Conservation (phyloP, 2,797 vertebrate genomes). For the Ambastaia sidthimunki region DNA sequence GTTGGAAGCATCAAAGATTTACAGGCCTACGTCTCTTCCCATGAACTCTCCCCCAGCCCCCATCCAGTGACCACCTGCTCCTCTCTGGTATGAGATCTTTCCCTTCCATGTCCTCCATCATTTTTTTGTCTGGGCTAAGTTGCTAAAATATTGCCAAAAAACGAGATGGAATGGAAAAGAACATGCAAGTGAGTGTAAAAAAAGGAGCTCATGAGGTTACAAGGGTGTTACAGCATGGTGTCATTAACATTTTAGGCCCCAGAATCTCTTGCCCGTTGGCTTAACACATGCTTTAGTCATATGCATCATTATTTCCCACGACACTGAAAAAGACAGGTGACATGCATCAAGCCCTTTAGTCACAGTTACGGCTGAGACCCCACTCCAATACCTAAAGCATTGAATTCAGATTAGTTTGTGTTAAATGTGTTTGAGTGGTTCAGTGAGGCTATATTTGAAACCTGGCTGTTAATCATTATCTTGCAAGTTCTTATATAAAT, state of each 20-base stretch:
- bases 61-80: slow-evolving; percentile 38
- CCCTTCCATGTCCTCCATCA: slow-evolving; percentile 27
- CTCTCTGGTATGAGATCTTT: slow-evolving; percentile 34
- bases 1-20: slow-evolving; percentile 79
- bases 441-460: background rate
- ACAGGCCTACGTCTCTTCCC: slow-evolving; percentile 61
- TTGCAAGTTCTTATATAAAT: background rate
- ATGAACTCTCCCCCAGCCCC: slow-evolving; percentile 21
- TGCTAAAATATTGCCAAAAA: slow-evolving; percentile 21
- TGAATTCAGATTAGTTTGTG: background rate
- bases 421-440: background rate
- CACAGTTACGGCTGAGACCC: slow-evolving; percentile 31
- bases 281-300: slow-evolving; percentile 49
- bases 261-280: slow-evolving; percentile 37
- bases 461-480: background rate
- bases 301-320: slow-evolving; percentile 28
- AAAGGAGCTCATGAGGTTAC: slow-evolving; percentile 55
- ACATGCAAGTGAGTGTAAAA: background rate
- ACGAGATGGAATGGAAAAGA: slow-evolving; percentile 33
- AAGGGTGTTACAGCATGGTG: slow-evolving; percentile 55
- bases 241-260: slow-evolving; percentile 63
- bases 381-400: slow-evolving; percentile 12
- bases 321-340: slow-evolving; percentile 46
- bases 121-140: slow-evolving; percentile 1
- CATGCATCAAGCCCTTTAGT: slow-evolving; percentile 30